Evolutionary conservation across 2,888 invertebrate genomes (phyloP), one percentile per base, ranked within the genome.

Genomic region (Erannis defoliaria): DNA sequence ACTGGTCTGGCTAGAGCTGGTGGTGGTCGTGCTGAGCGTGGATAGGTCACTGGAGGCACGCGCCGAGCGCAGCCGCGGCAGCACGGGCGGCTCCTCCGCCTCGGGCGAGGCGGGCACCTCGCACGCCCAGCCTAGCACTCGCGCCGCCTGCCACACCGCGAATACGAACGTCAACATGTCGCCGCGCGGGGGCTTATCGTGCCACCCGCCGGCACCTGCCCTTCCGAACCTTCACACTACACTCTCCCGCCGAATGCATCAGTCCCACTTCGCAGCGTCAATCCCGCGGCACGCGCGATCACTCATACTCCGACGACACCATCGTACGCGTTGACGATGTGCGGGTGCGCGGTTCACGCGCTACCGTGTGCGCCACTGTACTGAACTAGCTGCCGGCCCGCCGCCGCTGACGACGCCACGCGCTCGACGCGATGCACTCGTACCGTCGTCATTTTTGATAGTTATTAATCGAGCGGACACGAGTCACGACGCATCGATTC

Each of bases 111-210:
- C 63, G 61, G 82, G 76, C 67, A 70, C 74, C 55, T 87, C 89
- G 78, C 82, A 81, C 69, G 86, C 76, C 89, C 88, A 89, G 78
- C 93, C 89, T 77, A 95, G 88, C 87, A 94, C 94, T 83, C 94
- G 94, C 80, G 94, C 94, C 72, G 93, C 92, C 78, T 94, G 93
- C 95, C 94, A 95, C 88, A 94, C 87, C 86, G 94, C 93, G 80
- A 94, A 94, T 77, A 95, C 92, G 79, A 95, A 84, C 80, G 94
- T 94, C 87, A 95, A 88, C 95, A 95, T 95, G 65, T 71, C 78
- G 76, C 46, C 42, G 53, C 57, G 37, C 50, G 48, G 38, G 37
- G 46, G 77, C 72, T 84, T 89, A 88, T 73, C 88, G 84, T 72
- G 81, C 82, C 80, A 81, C 83, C 70, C 86, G 82, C 74, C 80